These are phyloP conservation scores for Nycticorax nycticorax DNA, from an alignment of 2,113 vertebrate species.

Conservation along the genomic window DNA sequence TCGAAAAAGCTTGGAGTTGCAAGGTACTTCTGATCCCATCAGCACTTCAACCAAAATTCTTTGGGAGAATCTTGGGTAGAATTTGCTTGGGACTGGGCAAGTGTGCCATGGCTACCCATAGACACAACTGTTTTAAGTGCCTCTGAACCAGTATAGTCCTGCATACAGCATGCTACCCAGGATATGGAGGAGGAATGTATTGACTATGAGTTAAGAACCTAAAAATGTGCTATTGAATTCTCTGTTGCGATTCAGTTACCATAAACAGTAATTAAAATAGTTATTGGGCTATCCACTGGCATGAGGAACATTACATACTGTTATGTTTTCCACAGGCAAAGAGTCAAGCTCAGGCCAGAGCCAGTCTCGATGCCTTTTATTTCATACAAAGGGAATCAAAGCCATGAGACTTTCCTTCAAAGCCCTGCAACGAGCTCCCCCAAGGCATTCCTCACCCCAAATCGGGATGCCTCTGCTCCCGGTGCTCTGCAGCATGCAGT, in stretches of 20 bases:
- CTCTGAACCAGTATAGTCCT: background rate
- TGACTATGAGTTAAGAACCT: background rate
- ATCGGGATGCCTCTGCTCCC: background rate
- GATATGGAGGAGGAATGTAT: background rate
- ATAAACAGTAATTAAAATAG: slow-evolving; percentile 41
- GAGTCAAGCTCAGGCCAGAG: background rate
- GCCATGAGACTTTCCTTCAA: background rate
- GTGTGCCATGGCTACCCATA: too few species aligned
- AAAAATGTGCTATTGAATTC: slow-evolving; percentile 38
- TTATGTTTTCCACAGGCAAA: slow-evolving; percentile 29
- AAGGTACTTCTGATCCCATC: background rate
- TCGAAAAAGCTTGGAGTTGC: background rate
- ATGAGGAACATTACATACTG: background rate
- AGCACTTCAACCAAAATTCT: background rate
- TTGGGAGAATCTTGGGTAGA: background rate
- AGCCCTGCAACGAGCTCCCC: background rate
- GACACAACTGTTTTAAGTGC: background rate
- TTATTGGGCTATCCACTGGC: slow-evolving; percentile 2
- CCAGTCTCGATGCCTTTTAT: background rate
- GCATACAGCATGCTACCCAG: background rate
- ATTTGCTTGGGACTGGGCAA: background rate
- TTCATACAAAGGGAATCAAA: background rate
- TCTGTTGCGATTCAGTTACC: background rate
- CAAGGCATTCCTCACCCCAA: background rate
- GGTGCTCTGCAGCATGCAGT: background rate